Percentiles rank a stretch among this genome's conserved stretches.
phyloP scores from a whole-genome alignment of 2,888 invertebrate genomes.

The Agriopis leucophaearia region DNA sequence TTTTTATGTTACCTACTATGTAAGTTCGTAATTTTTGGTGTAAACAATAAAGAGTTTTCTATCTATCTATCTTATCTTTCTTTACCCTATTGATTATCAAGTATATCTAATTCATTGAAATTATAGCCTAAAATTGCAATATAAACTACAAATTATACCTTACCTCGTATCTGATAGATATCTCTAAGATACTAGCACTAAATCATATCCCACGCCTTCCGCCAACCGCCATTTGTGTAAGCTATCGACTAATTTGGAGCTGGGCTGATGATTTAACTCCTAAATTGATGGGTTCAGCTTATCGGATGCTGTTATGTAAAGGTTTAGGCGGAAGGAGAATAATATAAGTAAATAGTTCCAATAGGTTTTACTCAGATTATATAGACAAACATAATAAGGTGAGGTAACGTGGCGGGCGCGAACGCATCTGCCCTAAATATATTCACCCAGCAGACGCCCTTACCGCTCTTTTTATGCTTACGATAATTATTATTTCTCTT shows the following conservation, averaged over 20 bases:
- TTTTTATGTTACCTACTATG: too few relatives aligned
- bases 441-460: too few relatives aligned
- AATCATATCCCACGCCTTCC: constrained; percentile 47
- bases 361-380: not conserved
- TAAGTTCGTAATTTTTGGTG: too few relatives aligned
- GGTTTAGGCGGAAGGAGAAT: not conserved
- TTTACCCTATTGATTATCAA: constrained; percentile 11
- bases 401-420: too few relatives aligned
- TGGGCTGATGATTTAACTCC: constrained; percentile 14
- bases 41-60: too few relatives aligned
- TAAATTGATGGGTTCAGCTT: constrained; percentile 12
- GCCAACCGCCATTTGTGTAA: constrained; percentile 33
- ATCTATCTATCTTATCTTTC: too few relatives aligned
- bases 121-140: constrained; percentile 21
- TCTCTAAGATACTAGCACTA: constrained; percentile 34
- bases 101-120: constrained; percentile 11
- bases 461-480: too few relatives aligned
- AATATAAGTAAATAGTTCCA: not conserved
- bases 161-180: constrained; percentile 30
- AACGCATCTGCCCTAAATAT: too few relatives aligned
- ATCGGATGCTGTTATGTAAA: constrained; percentile 6
- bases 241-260: constrained; percentile 31
- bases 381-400: too few relatives aligned
- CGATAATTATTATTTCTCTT: too few relatives aligned
- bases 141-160: constrained; percentile 37